Evolutionary conservation across 1,140 invertebrate species (phyloP), one percentile per base, ranked within the genome.

Genomic region (Acromyrmex heyeri): DNA sequence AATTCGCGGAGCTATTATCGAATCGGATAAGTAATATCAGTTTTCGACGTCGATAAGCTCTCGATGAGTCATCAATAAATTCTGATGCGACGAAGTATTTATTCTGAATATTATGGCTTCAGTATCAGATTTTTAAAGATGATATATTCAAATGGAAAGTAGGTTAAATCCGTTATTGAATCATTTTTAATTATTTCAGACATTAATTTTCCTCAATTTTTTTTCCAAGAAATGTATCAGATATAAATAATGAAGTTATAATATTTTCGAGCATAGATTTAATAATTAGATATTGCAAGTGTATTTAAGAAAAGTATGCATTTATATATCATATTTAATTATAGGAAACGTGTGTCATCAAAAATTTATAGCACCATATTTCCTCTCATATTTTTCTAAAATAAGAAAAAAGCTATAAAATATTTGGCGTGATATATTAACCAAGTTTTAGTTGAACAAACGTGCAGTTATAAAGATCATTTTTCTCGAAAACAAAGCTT

Each of bases 21-120:
- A 10, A 24, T 59, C 73, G n/a, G n/a, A 57, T 75, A 57, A 34
- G 18, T n/a, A 8, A 38, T 38, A 24, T 76, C 53, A 59, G 73
- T 59, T 76, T 21, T 14, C 73, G 14, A 50, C 12, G 24, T 53
- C 53, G 48, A 16, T 18, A 50, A 53, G 44, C 24, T 72, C 44
- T 50, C 14, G 10, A 65, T 12, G 64, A 21, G 18, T 8, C 16
- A 72, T 18, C n/a, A n/a, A 44, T 50, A 16, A 53, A 61, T 38
- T 59, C 38, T 12, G 30, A 76, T 44, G 44, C n/a, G 21, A 30
- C 7, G 0, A 24, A 44, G 7, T n/a, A 34, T 76, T 76, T 38
- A 76, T 76, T 1, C 10, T 30, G 18, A 12, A 57, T 50, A 69
- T 69, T 24, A 27, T 50, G 14, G 8, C 38, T 44, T 44, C 10